Conservation (phyloP, 2,888 invertebrate species). For the Perizoma affinitatum region DNA sequence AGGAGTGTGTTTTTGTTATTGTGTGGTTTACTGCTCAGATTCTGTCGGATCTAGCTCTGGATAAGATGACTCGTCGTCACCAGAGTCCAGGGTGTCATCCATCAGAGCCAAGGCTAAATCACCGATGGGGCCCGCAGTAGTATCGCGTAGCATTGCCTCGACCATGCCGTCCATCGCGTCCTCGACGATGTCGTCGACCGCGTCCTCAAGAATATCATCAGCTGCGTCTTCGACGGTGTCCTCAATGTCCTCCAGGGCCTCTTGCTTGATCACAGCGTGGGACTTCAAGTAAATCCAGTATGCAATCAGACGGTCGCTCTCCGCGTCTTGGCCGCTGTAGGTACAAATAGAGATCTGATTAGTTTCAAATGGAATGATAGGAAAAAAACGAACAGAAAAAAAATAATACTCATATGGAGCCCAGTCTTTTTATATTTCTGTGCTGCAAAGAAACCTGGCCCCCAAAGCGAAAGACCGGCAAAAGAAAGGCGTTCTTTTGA, state of each 20-base stretch:
- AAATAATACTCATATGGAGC: too few relatives aligned
- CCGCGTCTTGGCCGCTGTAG: conserved; percentile 59
- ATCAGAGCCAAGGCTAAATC: conserved; percentile 8
- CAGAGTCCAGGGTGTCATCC: conserved; percentile 13
- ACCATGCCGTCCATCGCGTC: conserved; percentile 2
- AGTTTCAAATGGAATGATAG: too few relatives aligned
- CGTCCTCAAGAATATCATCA: conserved; percentile 22
- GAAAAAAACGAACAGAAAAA: too few relatives aligned
- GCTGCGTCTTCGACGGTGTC: conserved; percentile 25
- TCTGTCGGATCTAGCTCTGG: neutral
- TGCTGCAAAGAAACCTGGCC: too few relatives aligned
- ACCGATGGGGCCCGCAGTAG: conserved; percentile 6
- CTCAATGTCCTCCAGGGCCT: conserved; percentile 41
- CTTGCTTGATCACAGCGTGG: conserved; percentile 37
- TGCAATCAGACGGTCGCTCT: conserved; percentile 66
- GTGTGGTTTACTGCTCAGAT: neutral
- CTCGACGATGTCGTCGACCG: conserved; percentile 10
- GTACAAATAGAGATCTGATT: conserved; percentile 1
- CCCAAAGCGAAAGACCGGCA: too few relatives aligned
- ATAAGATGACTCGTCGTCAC: conserved; percentile 5
- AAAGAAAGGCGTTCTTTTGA: too few relatives aligned
- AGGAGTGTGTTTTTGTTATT: neutral
- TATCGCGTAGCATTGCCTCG: conserved; percentile 14
- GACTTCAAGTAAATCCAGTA: conserved; percentile 67
- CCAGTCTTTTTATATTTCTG: too few relatives aligned